Percentiles rank a stretch among this genome's conserved stretches.
Conservation (phyloP, 2,113 vertebrate species). For the Spea multiplicata region DNA sequence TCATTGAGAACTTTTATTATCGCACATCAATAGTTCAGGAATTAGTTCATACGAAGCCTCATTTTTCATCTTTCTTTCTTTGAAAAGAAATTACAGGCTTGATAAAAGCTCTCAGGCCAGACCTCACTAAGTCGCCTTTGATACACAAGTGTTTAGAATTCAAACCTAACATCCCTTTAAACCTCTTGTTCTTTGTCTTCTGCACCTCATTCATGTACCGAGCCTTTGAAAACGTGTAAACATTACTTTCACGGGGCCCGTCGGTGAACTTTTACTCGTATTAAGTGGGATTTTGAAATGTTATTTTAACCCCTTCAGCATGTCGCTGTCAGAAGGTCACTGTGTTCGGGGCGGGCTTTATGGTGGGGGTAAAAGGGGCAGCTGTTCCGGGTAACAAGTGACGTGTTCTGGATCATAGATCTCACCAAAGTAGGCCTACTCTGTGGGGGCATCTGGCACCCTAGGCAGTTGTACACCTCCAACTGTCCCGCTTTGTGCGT, state of each 20-base stretch:
- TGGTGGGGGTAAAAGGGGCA: too few species aligned
- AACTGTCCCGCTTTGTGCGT: too few species aligned
- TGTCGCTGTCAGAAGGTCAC: neutral
- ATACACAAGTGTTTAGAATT: slow-evolving; percentile 19
- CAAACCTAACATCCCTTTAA: slow-evolving; percentile 25
- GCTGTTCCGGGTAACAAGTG: too few species aligned
- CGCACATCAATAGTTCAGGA: slow-evolving; percentile 3
- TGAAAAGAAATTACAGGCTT: slow-evolving; percentile 11
- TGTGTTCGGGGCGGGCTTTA: neutral
- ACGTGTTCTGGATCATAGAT: too few species aligned
- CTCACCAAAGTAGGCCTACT: too few species aligned
- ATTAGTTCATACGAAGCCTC: neutral
- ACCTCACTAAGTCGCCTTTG: slow-evolving; percentile 4
- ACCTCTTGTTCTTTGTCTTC: neutral
- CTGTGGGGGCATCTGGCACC: too few species aligned
- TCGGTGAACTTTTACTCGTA: neutral
- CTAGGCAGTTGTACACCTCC: too few species aligned
- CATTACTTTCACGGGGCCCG: neutral
- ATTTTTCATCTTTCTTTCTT: slow-evolving; percentile 11
- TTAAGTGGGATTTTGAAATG: neutral
- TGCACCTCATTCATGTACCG: neutral
- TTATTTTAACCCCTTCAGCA: neutral
- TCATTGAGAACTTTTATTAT: neutral
- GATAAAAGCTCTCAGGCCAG: neutral
- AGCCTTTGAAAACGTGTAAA: neutral